These are phyloP conservation scores for Semnornis frantzii DNA, from an alignment of 2,113 vertebrate genomes.

Conservation along the genomic window DNA sequence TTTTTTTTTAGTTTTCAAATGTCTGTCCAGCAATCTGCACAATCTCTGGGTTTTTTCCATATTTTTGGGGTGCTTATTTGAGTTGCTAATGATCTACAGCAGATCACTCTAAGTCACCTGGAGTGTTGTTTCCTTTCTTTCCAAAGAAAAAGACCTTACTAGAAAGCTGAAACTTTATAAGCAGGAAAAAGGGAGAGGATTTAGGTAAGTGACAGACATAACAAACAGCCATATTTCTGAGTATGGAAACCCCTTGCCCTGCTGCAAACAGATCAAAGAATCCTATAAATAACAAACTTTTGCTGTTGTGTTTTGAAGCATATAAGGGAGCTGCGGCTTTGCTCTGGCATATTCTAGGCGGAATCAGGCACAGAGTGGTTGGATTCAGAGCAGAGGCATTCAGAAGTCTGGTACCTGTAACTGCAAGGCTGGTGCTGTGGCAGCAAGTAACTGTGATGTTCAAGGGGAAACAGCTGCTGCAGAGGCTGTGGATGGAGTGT, in stretches of 20 bases:
- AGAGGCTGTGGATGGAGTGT: not conserved
- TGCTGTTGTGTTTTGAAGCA: not conserved
- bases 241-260: not conserved
- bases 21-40: not conserved
- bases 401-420: not conserved
- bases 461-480: not conserved
- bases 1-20: not conserved
- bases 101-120: not conserved
- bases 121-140: not conserved
- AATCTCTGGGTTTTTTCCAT: not conserved
- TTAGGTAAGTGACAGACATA: not conserved
- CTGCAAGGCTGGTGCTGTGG: not conserved
- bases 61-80: not conserved
- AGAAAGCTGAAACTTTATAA: not conserved
- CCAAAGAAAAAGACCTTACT: not conserved
- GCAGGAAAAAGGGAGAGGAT: not conserved
- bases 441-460: not conserved
- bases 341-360: not conserved
- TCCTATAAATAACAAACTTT: not conserved
- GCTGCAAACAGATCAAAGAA: not conserved
- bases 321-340: not conserved
- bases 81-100: not conserved
- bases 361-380: not conserved
- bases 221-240: not conserved
- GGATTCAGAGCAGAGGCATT: not conserved